Evolutionary conservation across 2,888 invertebrate genomes (phyloP), one percentile per base, ranked within the genome.

Genomic region (Amorpha juglandis): DNA sequence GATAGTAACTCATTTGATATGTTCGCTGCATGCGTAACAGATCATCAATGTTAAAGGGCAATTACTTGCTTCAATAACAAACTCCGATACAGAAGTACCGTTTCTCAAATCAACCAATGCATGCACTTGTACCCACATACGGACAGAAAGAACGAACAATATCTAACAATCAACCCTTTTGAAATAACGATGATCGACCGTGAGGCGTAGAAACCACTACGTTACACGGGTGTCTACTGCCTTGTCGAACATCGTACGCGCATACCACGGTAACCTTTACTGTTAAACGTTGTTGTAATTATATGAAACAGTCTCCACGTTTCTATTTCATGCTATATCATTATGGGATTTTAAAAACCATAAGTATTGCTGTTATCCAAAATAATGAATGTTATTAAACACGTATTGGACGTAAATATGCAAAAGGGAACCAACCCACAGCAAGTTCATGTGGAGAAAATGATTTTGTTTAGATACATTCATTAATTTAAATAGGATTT

Each of bases 141-240:
- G 77, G 74, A 78, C 76, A 76, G 73, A 77, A 55, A 68, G 66
- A 79, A 78, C 87, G 82, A 82, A 79, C 81, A 81, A 84, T 80
- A 86, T 81, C 84, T 85, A 87, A 87, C 83, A 89, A 94, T 94
- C 94, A 94, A 94, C 94, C 94, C 93, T 94, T 94, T 94, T 92
- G 93, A 93, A 93, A 91, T 84, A 80, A 88, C 84, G 84, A 87
- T 78, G 75, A 65, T 77, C 83, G 84, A 77, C 75, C 83, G 82
- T 67, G 79, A 86, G 82, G 81, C 78, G 71, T 71, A 67, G 63
- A 65, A 48, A 65, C 47, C 47, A n/a, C 62, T 55, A 58, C 64
- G 45, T 63, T 42, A 63, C 42, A 62, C 62, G 63, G 1, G 4
- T 58, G 50, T 63, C 68, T 69, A 74, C 77, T 82, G 81, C 78